Conservation (phyloP, 2,888 invertebrate species). For the Nomada ruficornis region DNA sequence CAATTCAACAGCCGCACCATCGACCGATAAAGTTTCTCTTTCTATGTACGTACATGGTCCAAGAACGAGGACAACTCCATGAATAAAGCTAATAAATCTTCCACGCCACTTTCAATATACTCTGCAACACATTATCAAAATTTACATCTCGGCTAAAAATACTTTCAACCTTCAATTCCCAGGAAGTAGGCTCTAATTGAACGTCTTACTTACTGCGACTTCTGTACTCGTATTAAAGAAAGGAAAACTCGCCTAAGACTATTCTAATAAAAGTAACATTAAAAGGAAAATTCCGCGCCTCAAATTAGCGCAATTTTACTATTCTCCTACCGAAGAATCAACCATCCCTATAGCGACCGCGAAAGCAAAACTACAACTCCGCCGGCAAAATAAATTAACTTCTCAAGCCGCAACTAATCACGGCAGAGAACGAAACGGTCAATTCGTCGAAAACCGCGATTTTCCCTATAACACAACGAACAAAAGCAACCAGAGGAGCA, state of each 20-base stretch:
- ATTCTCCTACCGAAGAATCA: too few species aligned
- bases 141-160: too few species aligned
- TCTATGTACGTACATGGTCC: neutral
- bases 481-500: neutral
- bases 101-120: too few species aligned
- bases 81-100: neutral
- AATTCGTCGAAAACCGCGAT: conserved; percentile 11
- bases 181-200: too few species aligned
- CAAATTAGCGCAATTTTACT: too few species aligned
- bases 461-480: neutral
- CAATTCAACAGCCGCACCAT: neutral
- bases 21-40: neutral
- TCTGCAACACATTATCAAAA: too few species aligned
- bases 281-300: too few species aligned
- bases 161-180: too few species aligned
- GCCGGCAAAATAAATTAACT: neutral
- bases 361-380: neutral
- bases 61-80: neutral
- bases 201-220: too few species aligned
- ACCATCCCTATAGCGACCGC: neutral
- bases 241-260: too few species aligned
- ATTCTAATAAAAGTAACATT: too few species aligned
- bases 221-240: too few species aligned
- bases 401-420: conserved; percentile 6
- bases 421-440: conserved; percentile 5